Base-by-base conservation (phyloP, 2,113 vertebrate species). In the Trichechus manatus region DNA sequence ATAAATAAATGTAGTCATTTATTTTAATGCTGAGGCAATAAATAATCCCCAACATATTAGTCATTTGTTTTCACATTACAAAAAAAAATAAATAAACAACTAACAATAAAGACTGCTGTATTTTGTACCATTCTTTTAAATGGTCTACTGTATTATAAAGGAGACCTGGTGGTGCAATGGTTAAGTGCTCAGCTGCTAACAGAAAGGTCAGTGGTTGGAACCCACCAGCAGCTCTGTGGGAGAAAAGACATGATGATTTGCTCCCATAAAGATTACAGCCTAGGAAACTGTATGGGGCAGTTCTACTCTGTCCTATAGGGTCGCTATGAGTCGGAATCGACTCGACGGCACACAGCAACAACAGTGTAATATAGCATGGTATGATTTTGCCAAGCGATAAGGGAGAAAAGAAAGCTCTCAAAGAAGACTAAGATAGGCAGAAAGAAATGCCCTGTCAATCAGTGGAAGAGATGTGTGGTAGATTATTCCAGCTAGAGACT, bases 61-160 rank as follows among this genome's bases (percentile, higher is more conserved):
- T 53, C 27, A 89, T 91, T 94, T 83, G 2, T 78, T 86, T 95
- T 91, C 66, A 95, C 0, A 64, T 80, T 56, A 84, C 17, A 66
- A 86, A 78, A 70, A 19, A 79, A 22, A 36, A 25, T 33, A 56
- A 15, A 64, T 27, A 31, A 22, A 68, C 11, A 61, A 50, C 20
- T 39, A 66, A 83, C 22, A 93, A 31, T 44, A 9, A 87, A n/a
- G 11, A 23, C 5, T 63, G 19, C 10, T 94, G 9, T 78, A 53
- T 50, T 94, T 96, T 29, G 81, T 91, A 25, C 6, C 19, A 90
- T 79, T 93, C n/a, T 86, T 90, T 87, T 81, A 74, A 96, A 79
- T 22, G 23, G 23, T 44, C 22, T 9, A n/a, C 19, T 80, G 44
- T 68, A 75, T 91, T 56, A 74, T 3, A 85, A 15, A 68, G 29